Conservation (phyloP, 64 coral and sea anemone genomes). For the Actinia equina region DNA sequence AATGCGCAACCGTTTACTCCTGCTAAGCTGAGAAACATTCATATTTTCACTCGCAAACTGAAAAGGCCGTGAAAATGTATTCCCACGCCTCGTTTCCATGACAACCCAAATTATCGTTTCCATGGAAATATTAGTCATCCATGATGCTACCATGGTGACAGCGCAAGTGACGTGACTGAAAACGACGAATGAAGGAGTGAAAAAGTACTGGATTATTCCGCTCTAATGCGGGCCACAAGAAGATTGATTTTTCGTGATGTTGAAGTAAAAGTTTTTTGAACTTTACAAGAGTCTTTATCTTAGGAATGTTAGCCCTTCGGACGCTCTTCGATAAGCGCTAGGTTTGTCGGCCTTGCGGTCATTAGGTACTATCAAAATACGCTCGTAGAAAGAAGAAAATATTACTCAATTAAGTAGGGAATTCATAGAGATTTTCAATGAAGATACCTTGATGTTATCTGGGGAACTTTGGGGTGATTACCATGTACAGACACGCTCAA, state of each 20-base stretch:
- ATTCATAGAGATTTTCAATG: background rate
- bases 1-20: no score
- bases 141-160: no score
- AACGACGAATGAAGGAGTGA: no score
- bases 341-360: background rate
- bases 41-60: no score
- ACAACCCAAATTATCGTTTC: no score
- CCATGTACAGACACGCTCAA: background rate
- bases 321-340: background rate
- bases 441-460: slow-evolving; percentile 5
- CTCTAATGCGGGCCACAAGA: background rate
- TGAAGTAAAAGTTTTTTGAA: background rate
- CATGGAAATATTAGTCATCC: no score
- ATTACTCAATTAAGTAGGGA: background rate
- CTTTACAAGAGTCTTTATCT: background rate
- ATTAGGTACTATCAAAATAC: background rate
- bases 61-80: no score
- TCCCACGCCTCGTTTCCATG: no score
- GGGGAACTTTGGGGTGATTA: background rate
- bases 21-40: no score
- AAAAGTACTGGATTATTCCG: background rate
- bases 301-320: background rate
- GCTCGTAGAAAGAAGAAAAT: slow-evolving; percentile 2
- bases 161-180: no score
- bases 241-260: background rate